Conservation (phyloP, 2,797 vertebrate genomes). For the Acanthurus lineatus region DNA sequence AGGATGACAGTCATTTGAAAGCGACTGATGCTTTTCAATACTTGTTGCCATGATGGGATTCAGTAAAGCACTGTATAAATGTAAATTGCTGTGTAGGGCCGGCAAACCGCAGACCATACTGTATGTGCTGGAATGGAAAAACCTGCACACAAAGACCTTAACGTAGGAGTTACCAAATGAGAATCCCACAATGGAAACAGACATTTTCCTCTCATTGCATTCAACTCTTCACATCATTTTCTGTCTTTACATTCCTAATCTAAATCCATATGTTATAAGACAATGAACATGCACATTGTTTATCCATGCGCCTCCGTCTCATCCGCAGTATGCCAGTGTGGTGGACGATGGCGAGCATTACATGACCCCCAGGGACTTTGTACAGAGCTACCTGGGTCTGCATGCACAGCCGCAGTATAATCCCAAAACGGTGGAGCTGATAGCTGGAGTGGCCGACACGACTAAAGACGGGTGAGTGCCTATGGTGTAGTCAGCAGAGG, state of each 20-base stretch:
- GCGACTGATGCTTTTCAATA: constrained; percentile 22
- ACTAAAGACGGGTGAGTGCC: constrained; percentile 97
- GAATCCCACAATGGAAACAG: background rate
- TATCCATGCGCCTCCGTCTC: constrained; percentile 40
- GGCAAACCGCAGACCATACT: constrained; percentile 55
- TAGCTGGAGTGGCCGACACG: constrained; percentile 97
- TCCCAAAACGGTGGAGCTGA: constrained; percentile 94
- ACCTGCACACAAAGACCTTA: constrained; percentile 50
- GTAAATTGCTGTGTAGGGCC: constrained; percentile 43
- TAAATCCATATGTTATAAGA: constrained; percentile 16
- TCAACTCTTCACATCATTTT: constrained; percentile 26
- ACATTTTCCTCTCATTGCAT: constrained; percentile 13
- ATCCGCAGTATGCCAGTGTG: constrained; percentile 91
- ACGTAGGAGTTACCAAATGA: constrained; percentile 36
- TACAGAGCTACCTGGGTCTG: constrained; percentile 94
- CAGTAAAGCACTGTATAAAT: constrained; percentile 59
- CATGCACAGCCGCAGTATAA: constrained; percentile 91
- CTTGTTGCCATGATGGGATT: constrained; percentile 35
- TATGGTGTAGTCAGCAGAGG: background rate
- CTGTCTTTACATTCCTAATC: constrained; percentile 2
- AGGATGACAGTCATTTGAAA: constrained; percentile 28
- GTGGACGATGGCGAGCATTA: constrained; percentile 94
- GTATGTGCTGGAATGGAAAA: constrained; percentile 51
- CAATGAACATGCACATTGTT: constrained; percentile 4
- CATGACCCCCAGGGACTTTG: constrained; percentile 97